Conservation (phyloP, 2,113 vertebrate genomes). For the Amblyornis subalaris region DNA sequence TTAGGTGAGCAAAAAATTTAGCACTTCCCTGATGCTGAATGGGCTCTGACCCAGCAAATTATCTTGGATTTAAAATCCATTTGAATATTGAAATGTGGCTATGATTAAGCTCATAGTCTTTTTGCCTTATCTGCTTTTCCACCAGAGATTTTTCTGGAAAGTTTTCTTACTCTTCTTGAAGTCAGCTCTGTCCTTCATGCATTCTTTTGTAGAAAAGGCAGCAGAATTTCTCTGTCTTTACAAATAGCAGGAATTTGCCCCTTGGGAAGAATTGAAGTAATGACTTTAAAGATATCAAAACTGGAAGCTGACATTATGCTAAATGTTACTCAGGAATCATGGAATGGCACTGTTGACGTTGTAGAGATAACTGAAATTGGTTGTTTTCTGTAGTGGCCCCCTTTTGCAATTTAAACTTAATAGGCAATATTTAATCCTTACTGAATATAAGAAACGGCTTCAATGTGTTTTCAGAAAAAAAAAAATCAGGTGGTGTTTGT, state of each 20-base stretch:
- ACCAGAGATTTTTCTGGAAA: neutral
- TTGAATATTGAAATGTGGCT: neutral
- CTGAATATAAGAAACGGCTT: neutral
- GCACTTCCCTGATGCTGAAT: neutral
- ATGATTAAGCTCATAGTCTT: neutral
- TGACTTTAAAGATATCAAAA: neutral
- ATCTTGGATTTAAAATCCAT: neutral
- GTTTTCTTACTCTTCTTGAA: neutral
- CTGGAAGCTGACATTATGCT: neutral
- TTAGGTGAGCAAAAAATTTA: neutral
- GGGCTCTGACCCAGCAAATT: neutral
- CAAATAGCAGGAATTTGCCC: neutral
- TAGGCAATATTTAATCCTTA: neutral
- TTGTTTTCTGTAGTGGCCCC: neutral
- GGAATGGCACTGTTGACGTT: neutral
- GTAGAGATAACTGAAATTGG: neutral
- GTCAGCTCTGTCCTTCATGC: neutral
- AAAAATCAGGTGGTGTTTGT: neutral
- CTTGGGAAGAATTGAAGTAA: neutral
- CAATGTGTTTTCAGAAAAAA: neutral
- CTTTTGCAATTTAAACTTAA: neutral
- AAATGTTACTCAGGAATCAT: neutral
- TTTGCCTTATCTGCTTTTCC: neutral
- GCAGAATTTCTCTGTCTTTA: neutral
- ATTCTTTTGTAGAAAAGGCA: neutral